Evolutionary conservation across 2,113 vertebrate species (phyloP).

Genomic region (Triplophysa siluroides): DNA sequence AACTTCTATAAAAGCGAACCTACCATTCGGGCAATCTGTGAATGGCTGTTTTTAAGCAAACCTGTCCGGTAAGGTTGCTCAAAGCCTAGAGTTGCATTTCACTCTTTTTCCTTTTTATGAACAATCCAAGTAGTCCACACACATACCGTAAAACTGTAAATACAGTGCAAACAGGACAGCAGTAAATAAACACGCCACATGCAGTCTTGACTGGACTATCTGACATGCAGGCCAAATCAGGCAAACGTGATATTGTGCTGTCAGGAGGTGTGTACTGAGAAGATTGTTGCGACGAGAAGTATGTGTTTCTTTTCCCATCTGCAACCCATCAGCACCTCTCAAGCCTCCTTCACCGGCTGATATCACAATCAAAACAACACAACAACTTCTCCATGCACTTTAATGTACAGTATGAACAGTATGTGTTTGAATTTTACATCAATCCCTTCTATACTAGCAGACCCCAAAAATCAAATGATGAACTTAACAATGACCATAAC

Average conservation of each 20-base stretch:
- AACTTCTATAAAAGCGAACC: background rate
- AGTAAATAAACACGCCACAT: conserved; percentile 7
- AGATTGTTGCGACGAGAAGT: background rate
- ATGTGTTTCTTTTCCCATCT: conserved; percentile 13
- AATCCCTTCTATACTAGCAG: too few relatives aligned
- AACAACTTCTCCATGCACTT: background rate
- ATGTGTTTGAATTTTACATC: too few relatives aligned
- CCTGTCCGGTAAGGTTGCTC: background rate
- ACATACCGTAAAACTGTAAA: background rate
- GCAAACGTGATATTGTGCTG: background rate
- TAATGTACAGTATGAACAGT: too few relatives aligned
- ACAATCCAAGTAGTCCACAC: background rate
- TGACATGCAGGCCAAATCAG: background rate
- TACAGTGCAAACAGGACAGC: background rate
- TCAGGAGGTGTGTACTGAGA: conserved; percentile 8
- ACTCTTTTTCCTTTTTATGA: background rate
- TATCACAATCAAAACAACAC: background rate
- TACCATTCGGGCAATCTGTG: background rate
- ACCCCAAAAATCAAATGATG: too few relatives aligned
- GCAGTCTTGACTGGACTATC: background rate
- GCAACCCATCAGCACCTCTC: conserved; percentile 1
- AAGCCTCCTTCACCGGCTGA: conserved; percentile 5
- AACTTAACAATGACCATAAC: too few relatives aligned
- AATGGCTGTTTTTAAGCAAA: background rate
- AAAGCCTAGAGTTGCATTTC: background rate